Evolutionary conservation across 2,888 invertebrate genomes (phyloP).

Genomic region (Tachina lurida): DNA sequence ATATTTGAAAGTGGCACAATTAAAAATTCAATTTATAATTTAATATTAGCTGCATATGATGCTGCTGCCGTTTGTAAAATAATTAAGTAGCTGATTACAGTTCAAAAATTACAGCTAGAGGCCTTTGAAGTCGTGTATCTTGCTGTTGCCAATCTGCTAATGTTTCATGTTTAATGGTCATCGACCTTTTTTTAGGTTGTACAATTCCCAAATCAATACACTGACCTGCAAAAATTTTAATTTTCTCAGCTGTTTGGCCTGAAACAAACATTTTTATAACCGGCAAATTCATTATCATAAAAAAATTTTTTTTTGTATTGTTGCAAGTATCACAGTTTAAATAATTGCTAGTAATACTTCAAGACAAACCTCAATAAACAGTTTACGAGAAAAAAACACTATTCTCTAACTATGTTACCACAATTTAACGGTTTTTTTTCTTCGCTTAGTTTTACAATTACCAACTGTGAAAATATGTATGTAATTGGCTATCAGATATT

Average conservation of each 20-base stretch:
- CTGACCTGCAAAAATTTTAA: neutral
- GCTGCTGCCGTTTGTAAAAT: too few species aligned
- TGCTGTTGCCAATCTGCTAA: too few species aligned
- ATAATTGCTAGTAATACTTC: slow-evolving; percentile 13
- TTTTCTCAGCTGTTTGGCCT: neutral
- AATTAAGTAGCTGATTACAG: too few species aligned
- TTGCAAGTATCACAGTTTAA: slow-evolving; percentile 21
- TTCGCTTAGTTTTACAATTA: neutral
- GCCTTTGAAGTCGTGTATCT: too few species aligned
- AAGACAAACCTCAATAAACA: slow-evolving; percentile 9
- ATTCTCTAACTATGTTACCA: slow-evolving; percentile 27
- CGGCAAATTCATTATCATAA: slow-evolving; percentile 7
- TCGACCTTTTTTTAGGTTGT: neutral
- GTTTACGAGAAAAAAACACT: slow-evolving; percentile 3
- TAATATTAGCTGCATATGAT: too few species aligned
- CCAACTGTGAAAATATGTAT: slow-evolving; percentile 27
- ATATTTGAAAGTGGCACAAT: too few species aligned
- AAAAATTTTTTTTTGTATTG: slow-evolving; percentile 3
- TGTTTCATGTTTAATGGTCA: neutral
- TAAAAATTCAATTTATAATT: too few species aligned
- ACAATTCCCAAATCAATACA: neutral
- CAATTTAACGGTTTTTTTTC: slow-evolving; percentile 43
- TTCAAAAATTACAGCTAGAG: too few species aligned
- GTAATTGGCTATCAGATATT: neutral
- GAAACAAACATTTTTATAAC: neutral